These are phyloP conservation scores for Aphyosemion australe DNA, from an alignment of 2,113 vertebrate species.

Conservation along the genomic window DNA sequence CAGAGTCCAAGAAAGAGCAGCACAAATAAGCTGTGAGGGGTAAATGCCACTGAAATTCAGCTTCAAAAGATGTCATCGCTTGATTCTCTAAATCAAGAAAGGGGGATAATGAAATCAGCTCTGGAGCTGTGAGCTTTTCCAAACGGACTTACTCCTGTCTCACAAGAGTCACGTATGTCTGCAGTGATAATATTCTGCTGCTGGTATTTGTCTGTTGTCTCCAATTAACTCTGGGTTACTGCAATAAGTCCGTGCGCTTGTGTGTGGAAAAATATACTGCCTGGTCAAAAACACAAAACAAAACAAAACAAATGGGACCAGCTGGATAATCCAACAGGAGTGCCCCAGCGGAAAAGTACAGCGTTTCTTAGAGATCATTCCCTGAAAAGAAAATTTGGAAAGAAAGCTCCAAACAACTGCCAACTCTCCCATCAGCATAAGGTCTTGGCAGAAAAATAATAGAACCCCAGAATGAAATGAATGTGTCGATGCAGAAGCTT, in stretches of 20 bases:
- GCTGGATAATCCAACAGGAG: no score
- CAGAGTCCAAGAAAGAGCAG: slow-evolving; percentile 60
- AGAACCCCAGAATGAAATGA: neutral
- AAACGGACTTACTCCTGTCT: neutral
- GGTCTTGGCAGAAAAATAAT: no score
- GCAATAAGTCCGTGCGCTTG: no score
- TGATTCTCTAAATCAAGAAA: slow-evolving; percentile 1
- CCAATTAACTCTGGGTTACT: neutral
- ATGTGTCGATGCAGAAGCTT: neutral
- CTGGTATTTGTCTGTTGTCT: slow-evolving; percentile 14
- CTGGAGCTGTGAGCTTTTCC: slow-evolving; percentile 10
- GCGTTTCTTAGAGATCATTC: no score
- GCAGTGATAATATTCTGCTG: slow-evolving; percentile 2
- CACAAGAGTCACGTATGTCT: neutral
- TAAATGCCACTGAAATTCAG: slow-evolving; percentile 34
- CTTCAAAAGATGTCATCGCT: slow-evolving; percentile 29
- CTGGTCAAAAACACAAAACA: neutral
- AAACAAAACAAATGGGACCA: no score
- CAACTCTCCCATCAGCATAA: no score
- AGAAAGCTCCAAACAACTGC: no score
- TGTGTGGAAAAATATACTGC: neutral
- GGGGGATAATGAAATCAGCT: slow-evolving; percentile 7
- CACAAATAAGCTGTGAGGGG: slow-evolving; percentile 29
- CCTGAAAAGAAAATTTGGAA: no score
- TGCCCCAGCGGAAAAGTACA: no score